Percentiles rank a stretch among this genome's conserved stretches.
Conservation (phyloP, 1,140 invertebrate genomes). For the Pectinophora gossypiella region DNA sequence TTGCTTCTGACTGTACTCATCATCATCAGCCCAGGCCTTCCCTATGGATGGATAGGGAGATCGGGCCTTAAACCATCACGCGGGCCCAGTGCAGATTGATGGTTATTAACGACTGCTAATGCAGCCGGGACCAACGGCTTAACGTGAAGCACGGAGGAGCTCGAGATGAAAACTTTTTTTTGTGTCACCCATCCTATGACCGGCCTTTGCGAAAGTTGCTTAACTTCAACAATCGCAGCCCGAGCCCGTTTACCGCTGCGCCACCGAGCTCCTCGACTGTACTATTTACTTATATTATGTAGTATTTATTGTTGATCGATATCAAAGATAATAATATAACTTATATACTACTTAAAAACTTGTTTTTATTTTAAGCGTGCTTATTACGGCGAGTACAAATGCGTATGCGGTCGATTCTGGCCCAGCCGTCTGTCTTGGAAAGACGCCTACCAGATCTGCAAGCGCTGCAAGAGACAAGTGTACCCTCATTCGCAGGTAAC, state of each 20-base stretch:
- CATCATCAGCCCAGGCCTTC: too few species aligned
- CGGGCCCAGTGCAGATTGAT: too few species aligned
- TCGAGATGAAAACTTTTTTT: too few species aligned
- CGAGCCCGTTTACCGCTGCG: not conserved
- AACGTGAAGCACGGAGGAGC: too few species aligned
- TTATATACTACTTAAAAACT: not conserved
- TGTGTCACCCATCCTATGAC: too few species aligned
- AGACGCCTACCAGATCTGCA: slow-evolving; percentile 28
- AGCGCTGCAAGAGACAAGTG: slow-evolving; percentile 18
- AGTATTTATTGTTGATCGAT: not conserved
- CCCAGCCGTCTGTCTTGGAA: slow-evolving; percentile 28
- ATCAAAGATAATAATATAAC: not conserved
- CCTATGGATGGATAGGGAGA: too few species aligned
- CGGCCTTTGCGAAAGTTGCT: too few species aligned
- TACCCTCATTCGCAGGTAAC: slow-evolving; percentile 23
- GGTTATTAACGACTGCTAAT: too few species aligned
- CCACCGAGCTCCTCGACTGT: not conserved
- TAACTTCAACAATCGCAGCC: too few species aligned
- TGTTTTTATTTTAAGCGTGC: not conserved
- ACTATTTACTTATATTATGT: not conserved
- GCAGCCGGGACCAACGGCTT: too few species aligned
- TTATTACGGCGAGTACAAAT: slow-evolving; percentile 30
- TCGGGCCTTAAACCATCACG: too few species aligned
- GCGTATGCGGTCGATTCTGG: slow-evolving; percentile 28
- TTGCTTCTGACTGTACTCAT: too few species aligned